phyloP scores from a whole-genome alignment of 2,797 vertebrate species.

The Catharus ustulatus region DNA sequence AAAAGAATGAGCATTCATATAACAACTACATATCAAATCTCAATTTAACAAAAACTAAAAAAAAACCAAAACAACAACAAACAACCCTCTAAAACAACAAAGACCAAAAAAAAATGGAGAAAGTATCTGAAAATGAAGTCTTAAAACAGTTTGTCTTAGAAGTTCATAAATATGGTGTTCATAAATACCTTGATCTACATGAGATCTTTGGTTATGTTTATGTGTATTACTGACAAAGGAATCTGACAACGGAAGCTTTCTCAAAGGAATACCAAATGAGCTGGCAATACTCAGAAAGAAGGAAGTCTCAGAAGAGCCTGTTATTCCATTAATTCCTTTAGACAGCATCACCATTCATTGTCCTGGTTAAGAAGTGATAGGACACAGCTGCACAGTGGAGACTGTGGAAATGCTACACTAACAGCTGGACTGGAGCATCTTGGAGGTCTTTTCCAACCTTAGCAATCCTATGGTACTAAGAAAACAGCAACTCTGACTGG shows the following conservation, averaged over 20 bases:
- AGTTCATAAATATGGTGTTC: not conserved
- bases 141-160: not conserved
- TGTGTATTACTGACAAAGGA: not conserved
- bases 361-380: not conserved
- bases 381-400: rapidly evolving
- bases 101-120: not conserved
- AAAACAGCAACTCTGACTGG: not conserved
- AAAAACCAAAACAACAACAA: not conserved
- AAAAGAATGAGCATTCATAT: not conserved
- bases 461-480: not conserved
- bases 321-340: not conserved
- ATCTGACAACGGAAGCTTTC: not conserved
- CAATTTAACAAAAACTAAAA: not conserved
- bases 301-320: not conserved
- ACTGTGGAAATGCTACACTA: rapidly evolving
- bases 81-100: too few relatives aligned
- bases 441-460: not conserved
- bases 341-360: not conserved
- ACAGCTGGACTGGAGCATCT: too few relatives aligned
- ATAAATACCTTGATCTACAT: not conserved
- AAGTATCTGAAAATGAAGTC: not conserved
- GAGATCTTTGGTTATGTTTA: not conserved
- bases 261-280: not conserved
- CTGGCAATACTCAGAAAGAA: not conserved
- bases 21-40: not conserved